A percentile compares a stretch with the other conserved stretches of the same genome.
phyloP scores from a whole-genome alignment of 1,140 invertebrate species.

The Euschistus heros region DNA sequence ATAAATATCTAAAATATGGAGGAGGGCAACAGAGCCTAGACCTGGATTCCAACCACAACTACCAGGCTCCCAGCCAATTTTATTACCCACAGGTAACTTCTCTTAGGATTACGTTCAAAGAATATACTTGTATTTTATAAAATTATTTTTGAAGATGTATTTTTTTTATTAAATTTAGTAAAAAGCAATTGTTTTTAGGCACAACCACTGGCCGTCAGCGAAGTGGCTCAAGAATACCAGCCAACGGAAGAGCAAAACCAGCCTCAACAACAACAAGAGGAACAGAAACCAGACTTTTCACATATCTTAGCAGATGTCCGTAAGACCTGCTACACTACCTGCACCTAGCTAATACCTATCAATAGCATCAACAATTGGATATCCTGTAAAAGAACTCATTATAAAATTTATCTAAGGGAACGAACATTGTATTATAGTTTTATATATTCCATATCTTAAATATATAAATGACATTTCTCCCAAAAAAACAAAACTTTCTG shows the following conservation, averaged over 20 bases:
- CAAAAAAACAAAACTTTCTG: too few relatives aligned
- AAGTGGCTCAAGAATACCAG: constrained; percentile 23
- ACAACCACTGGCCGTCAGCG: not conserved
- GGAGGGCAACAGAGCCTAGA: constrained; percentile 34
- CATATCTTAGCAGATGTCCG: constrained; percentile 72
- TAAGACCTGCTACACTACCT: constrained; percentile 71
- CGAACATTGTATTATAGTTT: too few relatives aligned
- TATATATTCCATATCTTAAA: too few relatives aligned
- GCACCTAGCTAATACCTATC: not conserved
- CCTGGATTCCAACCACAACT: constrained; percentile 42
- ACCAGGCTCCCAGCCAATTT: constrained; percentile 30
- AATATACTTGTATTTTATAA: too few relatives aligned
- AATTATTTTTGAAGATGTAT: too few relatives aligned
- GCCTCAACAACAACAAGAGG: constrained; percentile 27
- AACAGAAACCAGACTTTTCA: constrained; percentile 51
- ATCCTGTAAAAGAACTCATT: too few relatives aligned
- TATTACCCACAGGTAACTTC: constrained; percentile 21
- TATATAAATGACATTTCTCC: too few relatives aligned
- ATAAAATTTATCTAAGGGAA: too few relatives aligned
- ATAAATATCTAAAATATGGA: constrained; percentile 42
- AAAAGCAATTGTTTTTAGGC: not conserved
- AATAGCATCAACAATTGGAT: too few relatives aligned
- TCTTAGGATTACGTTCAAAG: too few relatives aligned
- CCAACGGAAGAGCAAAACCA: constrained; percentile 25
- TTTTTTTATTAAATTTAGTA: not conserved